Base-by-base conservation (phyloP, 2,113 vertebrate species). In the Forbesichthys agassizii region DNA sequence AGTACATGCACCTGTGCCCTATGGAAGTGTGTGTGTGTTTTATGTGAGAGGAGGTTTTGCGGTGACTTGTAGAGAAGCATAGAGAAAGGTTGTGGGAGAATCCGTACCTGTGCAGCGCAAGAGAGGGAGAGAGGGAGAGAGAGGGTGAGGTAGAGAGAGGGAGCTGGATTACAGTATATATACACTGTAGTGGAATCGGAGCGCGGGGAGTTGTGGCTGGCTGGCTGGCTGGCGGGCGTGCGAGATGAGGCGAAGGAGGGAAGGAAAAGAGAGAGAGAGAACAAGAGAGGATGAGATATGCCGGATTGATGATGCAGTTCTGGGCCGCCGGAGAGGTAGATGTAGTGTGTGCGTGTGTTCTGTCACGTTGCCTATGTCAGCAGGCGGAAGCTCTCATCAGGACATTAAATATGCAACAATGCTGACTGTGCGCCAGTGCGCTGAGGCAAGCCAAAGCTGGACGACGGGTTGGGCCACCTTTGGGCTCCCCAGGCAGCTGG, bases 331-430 rank as follows among this genome's bases (percentile, higher is more conserved):
- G 69, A 54, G 71, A 68, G 67, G 57, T 53, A 20, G 55, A 7
- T 57, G 55, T 9, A 11, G 59, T 46, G 63, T 58, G 69, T 56
- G 66, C 20, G 52, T 64, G 67, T 73, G 61, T 56, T 96, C 95
- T 95, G 95, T 95, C 95, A 93, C 96, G 97, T 96, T 96, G 93
- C 94, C 96, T 97, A 94, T 96, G 96, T 99, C 97, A 98, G 96
- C 96, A 98, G 96, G 96, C 95, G 96, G 95, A 96, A 94, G 90
- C 79, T 91, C 93, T 96, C 95, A 94, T 95, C 96, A 96, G 94
- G 91, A 95, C 96, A 98, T 98, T 96, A 98, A 98, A 96, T 97
- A 99, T 98, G 96, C 96, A 99, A 93, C 92, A 91, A 95, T 96
- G 96, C 96, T 97, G 96, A 98, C 96, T 96, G 36, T 42, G 94